These are phyloP conservation scores for Pelobates cultripes DNA, from an alignment of 2,797 vertebrate genomes.

Conservation along the genomic window DNA sequence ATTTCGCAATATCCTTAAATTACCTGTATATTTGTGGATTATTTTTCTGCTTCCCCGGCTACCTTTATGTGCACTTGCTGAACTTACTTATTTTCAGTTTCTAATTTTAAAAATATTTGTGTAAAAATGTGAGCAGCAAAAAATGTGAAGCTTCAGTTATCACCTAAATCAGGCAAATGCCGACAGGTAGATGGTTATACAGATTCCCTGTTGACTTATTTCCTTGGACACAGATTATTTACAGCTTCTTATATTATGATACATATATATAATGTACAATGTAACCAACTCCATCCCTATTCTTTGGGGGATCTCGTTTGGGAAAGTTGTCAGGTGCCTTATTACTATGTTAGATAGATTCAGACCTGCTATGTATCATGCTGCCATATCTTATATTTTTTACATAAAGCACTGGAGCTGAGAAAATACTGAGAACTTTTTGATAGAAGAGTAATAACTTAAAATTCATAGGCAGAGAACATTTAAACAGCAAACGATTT, in stretches of 20 bases:
- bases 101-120: constrained; percentile 55
- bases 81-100: constrained; percentile 43
- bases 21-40: neutral
- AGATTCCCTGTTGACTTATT: constrained; percentile 57
- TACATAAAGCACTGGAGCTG: constrained; percentile 47
- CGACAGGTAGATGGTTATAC: constrained; percentile 57
- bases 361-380: constrained; percentile 51
- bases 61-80: constrained; percentile 41
- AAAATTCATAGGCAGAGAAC: constrained; percentile 31
- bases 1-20: neutral
- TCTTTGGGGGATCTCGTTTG: constrained; percentile 57
- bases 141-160: constrained; percentile 56
- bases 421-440: constrained; percentile 43
- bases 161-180: constrained; percentile 57
- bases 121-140: constrained; percentile 50
- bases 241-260: constrained; percentile 58
- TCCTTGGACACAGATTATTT: constrained; percentile 58
- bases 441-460: constrained; percentile 38
- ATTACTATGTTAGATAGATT: constrained; percentile 56
- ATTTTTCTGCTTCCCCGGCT: constrained; percentile 25
- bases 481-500: constrained; percentile 34
- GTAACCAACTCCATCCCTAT: constrained; percentile 55
- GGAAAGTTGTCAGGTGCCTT: constrained; percentile 56
- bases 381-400: constrained; percentile 53
- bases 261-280: constrained; percentile 57